Conservation (phyloP, 2,888 invertebrate species). For the Lasius fuliginosus region DNA sequence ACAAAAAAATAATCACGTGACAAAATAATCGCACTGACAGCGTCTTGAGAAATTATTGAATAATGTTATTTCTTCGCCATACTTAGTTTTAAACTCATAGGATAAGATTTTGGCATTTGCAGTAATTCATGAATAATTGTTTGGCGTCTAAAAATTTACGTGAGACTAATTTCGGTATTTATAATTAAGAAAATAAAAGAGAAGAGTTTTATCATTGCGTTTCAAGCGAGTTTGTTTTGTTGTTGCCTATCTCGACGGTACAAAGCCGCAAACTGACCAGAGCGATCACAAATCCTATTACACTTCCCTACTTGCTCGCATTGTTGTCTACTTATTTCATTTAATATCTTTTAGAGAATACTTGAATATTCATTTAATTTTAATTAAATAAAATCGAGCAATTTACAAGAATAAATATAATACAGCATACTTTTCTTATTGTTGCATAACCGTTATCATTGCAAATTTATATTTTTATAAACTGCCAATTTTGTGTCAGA, state of each 20-base stretch:
- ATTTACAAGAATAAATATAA: not conserved
- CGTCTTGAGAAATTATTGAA: not conserved
- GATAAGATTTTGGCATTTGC: not conserved
- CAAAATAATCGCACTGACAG: not conserved
- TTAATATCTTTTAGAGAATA: conserved; percentile 39
- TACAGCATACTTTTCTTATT: not conserved
- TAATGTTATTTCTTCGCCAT: not conserved
- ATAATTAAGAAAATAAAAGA: conserved; percentile 45
- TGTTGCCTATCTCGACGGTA: conserved; percentile 60
- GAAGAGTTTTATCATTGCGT: conserved; percentile 59
- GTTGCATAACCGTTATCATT: not conserved
- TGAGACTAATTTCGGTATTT: conserved; percentile 59
- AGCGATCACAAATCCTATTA: conserved; percentile 76
- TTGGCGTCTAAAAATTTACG: conserved; percentile 2
- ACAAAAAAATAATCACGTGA: not conserved
- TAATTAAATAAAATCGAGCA: not conserved
- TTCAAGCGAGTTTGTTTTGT: conserved; percentile 53
- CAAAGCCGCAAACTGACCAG: conserved; percentile 73
- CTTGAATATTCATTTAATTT: conserved; percentile 22
- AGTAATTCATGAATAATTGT: conserved; percentile 16
- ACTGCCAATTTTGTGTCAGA: not conserved
- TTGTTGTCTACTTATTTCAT: conserved; percentile 30
- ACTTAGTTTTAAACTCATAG: not conserved
- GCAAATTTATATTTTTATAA: not conserved
- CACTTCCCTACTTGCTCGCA: conserved; percentile 50